Conservation (phyloP, 2,888 invertebrate genomes). For the Dasysyrphus albostriatus region DNA sequence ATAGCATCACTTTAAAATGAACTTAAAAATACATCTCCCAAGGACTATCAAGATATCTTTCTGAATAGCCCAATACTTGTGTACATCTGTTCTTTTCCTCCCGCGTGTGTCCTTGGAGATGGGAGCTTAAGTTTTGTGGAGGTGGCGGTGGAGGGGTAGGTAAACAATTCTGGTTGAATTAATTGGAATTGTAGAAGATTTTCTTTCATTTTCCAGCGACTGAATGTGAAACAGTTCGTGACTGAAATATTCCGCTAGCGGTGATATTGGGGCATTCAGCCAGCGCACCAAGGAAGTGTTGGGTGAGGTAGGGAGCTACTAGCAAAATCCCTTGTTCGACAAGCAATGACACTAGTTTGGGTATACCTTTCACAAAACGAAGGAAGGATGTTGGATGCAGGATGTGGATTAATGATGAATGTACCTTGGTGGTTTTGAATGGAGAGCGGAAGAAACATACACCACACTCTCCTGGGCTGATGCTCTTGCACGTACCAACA, state of each 20-base stretch:
- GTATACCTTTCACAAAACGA: background rate
- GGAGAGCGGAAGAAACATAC: constrained; percentile 15
- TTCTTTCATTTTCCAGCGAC: constrained; percentile 56
- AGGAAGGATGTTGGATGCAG: constrained; percentile 51
- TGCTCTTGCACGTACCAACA: constrained; percentile 32
- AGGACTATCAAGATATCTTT: background rate
- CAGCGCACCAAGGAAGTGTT: background rate
- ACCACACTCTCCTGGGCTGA: background rate
- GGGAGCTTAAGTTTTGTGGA: background rate
- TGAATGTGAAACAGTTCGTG: constrained; percentile 66
- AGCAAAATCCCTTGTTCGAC: constrained; percentile 39
- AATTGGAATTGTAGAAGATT: constrained; percentile 61
- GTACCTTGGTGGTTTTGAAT: constrained; percentile 32
- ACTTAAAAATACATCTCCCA: background rate
- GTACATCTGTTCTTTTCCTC: background rate
- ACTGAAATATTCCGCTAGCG: constrained; percentile 50
- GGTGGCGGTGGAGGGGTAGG: background rate
- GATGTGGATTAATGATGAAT: constrained; percentile 70
- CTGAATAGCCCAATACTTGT: constrained; percentile 4
- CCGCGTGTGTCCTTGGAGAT: constrained; percentile 2
- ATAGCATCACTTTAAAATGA: background rate
- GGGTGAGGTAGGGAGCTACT: background rate
- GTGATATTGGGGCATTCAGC: background rate
- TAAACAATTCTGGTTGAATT: constrained; percentile 51
- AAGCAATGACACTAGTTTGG: constrained; percentile 47